phyloP scores from a whole-genome alignment of 2,888 invertebrate genomes.

The Lochmaea capreae region DNA sequence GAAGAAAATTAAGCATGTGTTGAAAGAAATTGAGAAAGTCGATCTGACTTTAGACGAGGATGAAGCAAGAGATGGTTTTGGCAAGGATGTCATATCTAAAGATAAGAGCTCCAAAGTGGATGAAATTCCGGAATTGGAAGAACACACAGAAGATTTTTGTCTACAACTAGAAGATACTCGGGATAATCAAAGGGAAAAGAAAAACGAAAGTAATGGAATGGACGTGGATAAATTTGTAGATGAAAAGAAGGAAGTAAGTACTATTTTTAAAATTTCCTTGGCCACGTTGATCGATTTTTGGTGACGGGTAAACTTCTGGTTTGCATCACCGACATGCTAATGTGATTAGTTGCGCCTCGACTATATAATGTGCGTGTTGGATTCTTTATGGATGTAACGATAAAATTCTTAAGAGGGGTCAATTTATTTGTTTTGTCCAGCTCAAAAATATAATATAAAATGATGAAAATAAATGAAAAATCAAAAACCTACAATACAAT shows the following conservation, averaged over 20 bases:
- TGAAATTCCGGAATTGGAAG: constrained; percentile 30
- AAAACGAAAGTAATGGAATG: constrained; percentile 35
- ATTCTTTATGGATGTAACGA: no score
- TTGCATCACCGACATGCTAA: no score
- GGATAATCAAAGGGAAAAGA: constrained; percentile 37
- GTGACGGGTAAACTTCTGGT: no score
- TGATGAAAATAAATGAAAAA: no score
- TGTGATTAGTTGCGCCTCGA: no score
- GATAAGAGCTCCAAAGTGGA: neutral
- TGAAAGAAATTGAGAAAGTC: constrained; percentile 2
- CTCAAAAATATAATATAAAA: no score
- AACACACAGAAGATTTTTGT: constrained; percentile 55
- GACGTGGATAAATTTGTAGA: constrained; percentile 45
- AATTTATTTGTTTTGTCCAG: no score
- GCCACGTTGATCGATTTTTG: no score
- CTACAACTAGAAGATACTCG: constrained; percentile 52
- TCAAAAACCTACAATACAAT: no score
- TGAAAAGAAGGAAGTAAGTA: constrained; percentile 30
- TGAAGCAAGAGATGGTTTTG: constrained; percentile 52
- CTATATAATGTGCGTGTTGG: no score
- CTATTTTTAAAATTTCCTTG: no score
- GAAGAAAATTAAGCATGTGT: constrained; percentile 22
- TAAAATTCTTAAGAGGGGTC: no score
- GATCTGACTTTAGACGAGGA: constrained; percentile 47
- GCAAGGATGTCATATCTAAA: constrained; percentile 18